Evolutionary conservation across 2,888 invertebrate genomes (phyloP).

Genomic region (Calameuta idolon): DNA sequence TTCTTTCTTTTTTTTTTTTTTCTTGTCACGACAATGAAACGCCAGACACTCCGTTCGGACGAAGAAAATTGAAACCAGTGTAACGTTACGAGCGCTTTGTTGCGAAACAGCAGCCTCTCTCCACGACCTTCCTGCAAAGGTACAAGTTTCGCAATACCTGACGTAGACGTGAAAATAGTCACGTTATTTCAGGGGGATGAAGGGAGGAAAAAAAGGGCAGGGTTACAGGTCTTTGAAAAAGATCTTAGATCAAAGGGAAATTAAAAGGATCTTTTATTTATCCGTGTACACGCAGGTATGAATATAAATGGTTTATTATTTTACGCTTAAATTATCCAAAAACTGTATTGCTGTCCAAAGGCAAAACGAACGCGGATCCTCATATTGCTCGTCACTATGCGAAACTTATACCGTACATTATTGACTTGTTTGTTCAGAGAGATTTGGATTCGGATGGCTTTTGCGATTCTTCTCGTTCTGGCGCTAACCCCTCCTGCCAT

Average conservation of each 20-base stretch:
- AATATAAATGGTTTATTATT: background rate
- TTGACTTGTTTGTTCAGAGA: conserved; percentile 20
- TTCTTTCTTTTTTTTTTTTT: background rate
- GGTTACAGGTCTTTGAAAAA: background rate
- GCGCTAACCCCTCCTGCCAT: conserved; percentile 20
- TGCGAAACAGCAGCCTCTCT: background rate
- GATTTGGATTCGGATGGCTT: background rate
- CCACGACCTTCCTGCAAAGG: background rate
- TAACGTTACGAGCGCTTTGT: conserved; percentile 32
- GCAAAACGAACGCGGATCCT: background rate
- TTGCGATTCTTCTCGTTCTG: conserved; percentile 11
- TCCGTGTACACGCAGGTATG: background rate
- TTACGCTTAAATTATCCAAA: background rate
- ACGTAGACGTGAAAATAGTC: background rate
- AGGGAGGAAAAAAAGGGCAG: background rate
- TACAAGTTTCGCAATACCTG: background rate
- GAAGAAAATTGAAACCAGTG: conserved; percentile 38
- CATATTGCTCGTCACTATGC: background rate
- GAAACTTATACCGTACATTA: conserved; percentile 3
- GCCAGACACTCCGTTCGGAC: conserved; percentile 14
- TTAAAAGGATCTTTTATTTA: background rate
- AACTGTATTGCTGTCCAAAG: background rate
- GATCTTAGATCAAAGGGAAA: background rate
- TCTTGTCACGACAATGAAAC: conserved; percentile 11
- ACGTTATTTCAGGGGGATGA: background rate